phyloP scores from a whole-genome alignment of 2,113 vertebrate species.

The Daboia siamensis region DNA sequence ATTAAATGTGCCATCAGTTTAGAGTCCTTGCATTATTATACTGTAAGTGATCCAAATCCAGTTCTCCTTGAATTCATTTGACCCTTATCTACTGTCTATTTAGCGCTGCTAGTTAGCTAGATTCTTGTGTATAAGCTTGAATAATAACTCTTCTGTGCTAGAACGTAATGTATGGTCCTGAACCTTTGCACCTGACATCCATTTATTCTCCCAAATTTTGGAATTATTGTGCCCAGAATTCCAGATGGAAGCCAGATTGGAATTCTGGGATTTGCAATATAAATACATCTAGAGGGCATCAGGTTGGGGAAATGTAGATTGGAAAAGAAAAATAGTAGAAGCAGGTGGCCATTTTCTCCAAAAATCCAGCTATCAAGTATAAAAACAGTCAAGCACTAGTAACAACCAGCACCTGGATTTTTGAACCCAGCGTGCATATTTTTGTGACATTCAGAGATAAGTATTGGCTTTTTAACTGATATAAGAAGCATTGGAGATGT shows the following conservation, averaged over 20 bases:
- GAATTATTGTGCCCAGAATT: neutral
- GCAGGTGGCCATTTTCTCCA: neutral
- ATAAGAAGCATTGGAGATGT: slow-evolving; percentile 59
- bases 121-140: neutral
- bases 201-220: neutral
- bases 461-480: slow-evolving; percentile 66
- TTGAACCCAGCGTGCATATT: neutral
- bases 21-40: neutral
- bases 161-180: neutral
- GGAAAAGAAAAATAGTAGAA: neutral
- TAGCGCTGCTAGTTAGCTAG: neutral
- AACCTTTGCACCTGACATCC: neutral
- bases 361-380: neutral
- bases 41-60: neutral
- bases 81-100: neutral
- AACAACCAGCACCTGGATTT: neutral
- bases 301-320: neutral
- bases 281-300: neutral
- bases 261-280: neutral
- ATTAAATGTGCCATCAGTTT: neutral
- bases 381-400: neutral
- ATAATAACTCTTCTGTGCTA: neutral
- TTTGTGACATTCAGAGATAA: slow-evolving; percentile 48
- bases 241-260: neutral
- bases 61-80: neutral